Evolutionary conservation across 1,140 invertebrate species (phyloP), one percentile per base, ranked within the genome.

Genomic region (Steinernema feltiae): DNA sequence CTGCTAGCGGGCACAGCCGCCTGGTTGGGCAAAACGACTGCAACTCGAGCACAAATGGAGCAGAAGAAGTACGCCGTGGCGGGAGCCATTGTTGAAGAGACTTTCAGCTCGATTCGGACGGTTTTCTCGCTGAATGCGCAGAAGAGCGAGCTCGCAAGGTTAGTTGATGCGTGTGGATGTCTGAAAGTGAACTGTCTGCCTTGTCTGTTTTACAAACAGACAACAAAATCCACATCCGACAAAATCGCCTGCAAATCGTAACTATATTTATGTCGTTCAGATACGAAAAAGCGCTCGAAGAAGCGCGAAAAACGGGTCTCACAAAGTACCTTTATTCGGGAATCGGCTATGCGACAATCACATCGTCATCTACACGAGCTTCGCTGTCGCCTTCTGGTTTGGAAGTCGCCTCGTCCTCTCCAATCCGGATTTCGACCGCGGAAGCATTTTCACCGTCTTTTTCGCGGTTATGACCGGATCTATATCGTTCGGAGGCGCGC

Each of bases 51-150:
- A 0, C 90, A 90, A 69, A 89, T 91, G 83, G 93, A 94, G 84
- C 85, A 93, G 78, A 89, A 91, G 79, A 92, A 92, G 0, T 93
- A 93, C 82, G 91, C 91, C 1, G 88, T 90, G 70, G 93, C 93
- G 1, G 92, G 92, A 27, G 88, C 90, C 0, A 90, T 94, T 12
- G 93, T 93, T 0, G 92, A 93, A 84, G 93, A 94, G 84, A 92
- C 92, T 0, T 84, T 95, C 3, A 90, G 90, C 30, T 89, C 91
- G 0, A 90, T 95, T 18, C 88, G 91, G 30, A 94, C 93, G 0
- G 92, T 95, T 0, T 90, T 91, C 24, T 91, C 93, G 0, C 93
- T 94, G 80, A 91, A 91, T 76, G 93, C 92, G 7, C 91, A 94
- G 84, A 79, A 87, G 21, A 91, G 90, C 81, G 93, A 93, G 87